These are phyloP conservation scores for Amphipoea oculea DNA, from an alignment of 2,888 invertebrate species.

Conservation along the genomic window DNA sequence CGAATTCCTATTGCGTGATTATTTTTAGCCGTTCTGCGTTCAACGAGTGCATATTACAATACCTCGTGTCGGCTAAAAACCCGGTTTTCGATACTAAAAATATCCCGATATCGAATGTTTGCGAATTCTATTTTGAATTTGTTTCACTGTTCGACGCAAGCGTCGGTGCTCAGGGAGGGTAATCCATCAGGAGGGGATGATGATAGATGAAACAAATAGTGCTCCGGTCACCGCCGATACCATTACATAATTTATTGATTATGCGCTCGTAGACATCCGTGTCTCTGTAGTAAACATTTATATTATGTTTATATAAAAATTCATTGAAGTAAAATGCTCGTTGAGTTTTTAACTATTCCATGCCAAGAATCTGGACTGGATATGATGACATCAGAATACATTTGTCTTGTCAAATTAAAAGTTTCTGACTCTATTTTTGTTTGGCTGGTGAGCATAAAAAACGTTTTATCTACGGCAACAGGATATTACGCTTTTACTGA, in stretches of 20 bases:
- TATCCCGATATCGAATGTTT: slow-evolving; percentile 90
- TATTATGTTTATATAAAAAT: slow-evolving; percentile 63
- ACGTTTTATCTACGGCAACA: slow-evolving; percentile 65
- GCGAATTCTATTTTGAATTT: slow-evolving; percentile 89
- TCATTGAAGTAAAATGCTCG: slow-evolving; percentile 62
- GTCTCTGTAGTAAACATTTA: slow-evolving; percentile 68
- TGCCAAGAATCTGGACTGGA: slow-evolving; percentile 71
- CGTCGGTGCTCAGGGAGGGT: slow-evolving; percentile 63
- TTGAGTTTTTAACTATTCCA: slow-evolving; percentile 60
- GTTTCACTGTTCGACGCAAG: slow-evolving; percentile 76
- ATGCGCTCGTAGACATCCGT: slow-evolving; percentile 32
- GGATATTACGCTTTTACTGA: slow-evolving; percentile 69
- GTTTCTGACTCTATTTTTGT: slow-evolving; percentile 68
- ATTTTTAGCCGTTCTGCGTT: slow-evolving; percentile 83
- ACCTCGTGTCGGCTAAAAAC: slow-evolving; percentile 85
- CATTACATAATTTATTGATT: slow-evolving; percentile 58
- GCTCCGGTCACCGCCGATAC: slow-evolving; percentile 29
- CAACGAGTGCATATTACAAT: slow-evolving; percentile 87
- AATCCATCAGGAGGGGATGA: slow-evolving; percentile 63
- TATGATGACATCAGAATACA: slow-evolving; percentile 68
- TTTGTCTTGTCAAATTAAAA: slow-evolving; percentile 71
- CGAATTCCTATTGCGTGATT: slow-evolving; percentile 76
- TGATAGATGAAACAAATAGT: slow-evolving; percentile 58
- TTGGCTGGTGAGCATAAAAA: slow-evolving; percentile 61
- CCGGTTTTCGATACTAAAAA: slow-evolving; percentile 89